Percentiles rank a stretch among this genome's conserved stretches.
These are phyloP conservation scores for Macrosoma leucophasiata DNA, from an alignment of 2,888 invertebrate genomes.

Conservation along the genomic window DNA sequence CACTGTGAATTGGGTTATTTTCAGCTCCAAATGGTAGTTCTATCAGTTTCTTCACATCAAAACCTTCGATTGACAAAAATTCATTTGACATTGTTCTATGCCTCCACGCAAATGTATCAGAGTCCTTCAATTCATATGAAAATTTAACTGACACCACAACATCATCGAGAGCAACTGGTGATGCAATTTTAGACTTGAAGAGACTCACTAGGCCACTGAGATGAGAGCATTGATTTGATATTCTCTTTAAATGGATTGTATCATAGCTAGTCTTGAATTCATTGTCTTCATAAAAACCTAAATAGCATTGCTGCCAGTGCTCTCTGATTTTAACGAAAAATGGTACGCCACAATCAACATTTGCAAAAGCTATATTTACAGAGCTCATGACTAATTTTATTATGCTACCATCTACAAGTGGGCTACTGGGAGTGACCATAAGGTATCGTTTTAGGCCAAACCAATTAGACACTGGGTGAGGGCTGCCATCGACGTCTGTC, in stretches of 20 bases:
- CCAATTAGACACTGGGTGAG: conserved; percentile 80
- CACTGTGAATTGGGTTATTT: conserved; percentile 86
- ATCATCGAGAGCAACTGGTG: conserved; percentile 76
- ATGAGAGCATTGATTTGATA: conserved; percentile 88
- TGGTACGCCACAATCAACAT: conserved; percentile 87
- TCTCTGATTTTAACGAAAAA: conserved; percentile 91
- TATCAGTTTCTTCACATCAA: conserved; percentile 62
- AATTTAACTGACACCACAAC: conserved; percentile 84
- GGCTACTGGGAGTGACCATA: conserved; percentile 80
- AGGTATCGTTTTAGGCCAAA: conserved; percentile 91
- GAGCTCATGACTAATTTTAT: conserved; percentile 89
- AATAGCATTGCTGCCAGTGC: conserved; percentile 85
- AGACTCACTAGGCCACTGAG: conserved; percentile 88
- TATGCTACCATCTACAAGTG: conserved; percentile 80
- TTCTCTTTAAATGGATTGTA: conserved; percentile 88
- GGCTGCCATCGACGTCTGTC: conserved; percentile 58
- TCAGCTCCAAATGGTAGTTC: conserved; percentile 90
- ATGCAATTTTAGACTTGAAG: conserved; percentile 92
- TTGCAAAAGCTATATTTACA: conserved; percentile 86
- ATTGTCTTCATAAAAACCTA: conserved; percentile 87
- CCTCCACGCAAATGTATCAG: conserved; percentile 78
- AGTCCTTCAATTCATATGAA: conserved; percentile 81
- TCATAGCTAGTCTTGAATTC: conserved; percentile 90
- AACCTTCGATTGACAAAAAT: conserved; percentile 64
- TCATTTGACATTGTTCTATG: conserved; percentile 65